These are phyloP conservation scores for Acipenser transmontanus DNA, from an alignment of 2,797 vertebrate genomes.

Conservation along the genomic window DNA sequence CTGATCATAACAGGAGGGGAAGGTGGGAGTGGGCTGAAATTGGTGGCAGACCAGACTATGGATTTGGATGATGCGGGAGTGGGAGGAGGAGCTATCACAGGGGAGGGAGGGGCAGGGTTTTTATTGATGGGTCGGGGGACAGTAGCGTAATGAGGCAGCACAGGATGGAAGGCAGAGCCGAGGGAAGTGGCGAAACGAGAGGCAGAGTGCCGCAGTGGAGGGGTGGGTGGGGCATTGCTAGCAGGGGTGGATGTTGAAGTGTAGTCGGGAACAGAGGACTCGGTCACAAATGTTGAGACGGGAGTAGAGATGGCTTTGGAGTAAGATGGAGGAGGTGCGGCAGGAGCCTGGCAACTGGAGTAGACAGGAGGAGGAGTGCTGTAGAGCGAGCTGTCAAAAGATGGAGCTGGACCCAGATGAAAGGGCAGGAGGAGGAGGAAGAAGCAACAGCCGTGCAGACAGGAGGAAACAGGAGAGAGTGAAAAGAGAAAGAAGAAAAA, in stretches of 20 bases:
- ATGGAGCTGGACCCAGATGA: conserved; percentile 46
- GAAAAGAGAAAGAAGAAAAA: too few relatives aligned
- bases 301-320: conserved; percentile 75
- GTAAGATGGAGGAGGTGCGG: conserved; percentile 68
- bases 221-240: conserved; percentile 74
- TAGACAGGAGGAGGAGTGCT: conserved; percentile 76
- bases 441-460: too few relatives aligned
- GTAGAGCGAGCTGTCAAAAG: conserved; percentile 87
- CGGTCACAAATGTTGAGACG: conserved; percentile 35
- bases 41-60: conserved; percentile 74
- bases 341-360: conserved; percentile 69
- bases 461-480: too few relatives aligned
- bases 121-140: conserved; percentile 72
- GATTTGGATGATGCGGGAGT: conserved; percentile 66
- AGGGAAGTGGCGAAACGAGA: conserved; percentile 92
- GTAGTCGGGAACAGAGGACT: conserved; percentile 64
- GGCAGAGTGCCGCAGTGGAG: conserved; percentile 87
- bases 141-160: conserved; percentile 91
- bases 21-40: conserved; percentile 83
- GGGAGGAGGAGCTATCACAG: conserved; percentile 49
- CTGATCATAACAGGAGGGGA: conserved; percentile 96
- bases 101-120: conserved; percentile 68
- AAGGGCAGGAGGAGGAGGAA: conserved; percentile 20
- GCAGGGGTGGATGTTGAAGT: conserved; percentile 64
- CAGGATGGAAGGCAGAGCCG: conserved; percentile 94